Conservation (phyloP, 1,140 invertebrate species). For the Ladona fulva region DNA sequence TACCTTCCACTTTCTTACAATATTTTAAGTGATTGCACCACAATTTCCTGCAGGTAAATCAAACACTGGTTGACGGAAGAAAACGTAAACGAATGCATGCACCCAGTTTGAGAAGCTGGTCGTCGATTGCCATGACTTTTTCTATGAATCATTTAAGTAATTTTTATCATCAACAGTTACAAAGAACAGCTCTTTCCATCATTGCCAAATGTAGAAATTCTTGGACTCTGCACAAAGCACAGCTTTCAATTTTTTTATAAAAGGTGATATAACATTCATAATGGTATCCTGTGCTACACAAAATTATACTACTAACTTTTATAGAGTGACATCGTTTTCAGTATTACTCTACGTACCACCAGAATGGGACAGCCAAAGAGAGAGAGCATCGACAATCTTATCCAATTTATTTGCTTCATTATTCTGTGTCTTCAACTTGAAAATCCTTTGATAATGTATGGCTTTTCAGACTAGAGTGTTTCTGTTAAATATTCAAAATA, state of each 20-base stretch:
- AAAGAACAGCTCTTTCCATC: background rate
- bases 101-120: background rate
- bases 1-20: background rate
- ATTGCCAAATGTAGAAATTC: slow-evolving; percentile 1
- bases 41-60: background rate
- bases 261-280: slow-evolving; percentile 18
- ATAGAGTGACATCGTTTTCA: slow-evolving; percentile 13
- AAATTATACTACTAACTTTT: slow-evolving; percentile 15
- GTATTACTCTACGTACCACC: slow-evolving; percentile 16
- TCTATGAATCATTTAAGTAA: background rate
- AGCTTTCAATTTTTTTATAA: background rate
- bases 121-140: background rate
- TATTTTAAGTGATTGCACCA: background rate
- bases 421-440: slow-evolving; percentile 13
- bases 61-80: background rate
- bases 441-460: slow-evolving; percentile 16
- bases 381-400: background rate
- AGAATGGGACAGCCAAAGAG: slow-evolving; percentile 10
- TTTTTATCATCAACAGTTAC: slow-evolving; percentile 2
- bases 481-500: slow-evolving; percentile 16
- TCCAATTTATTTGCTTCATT: slow-evolving; percentile 11
- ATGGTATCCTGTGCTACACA: slow-evolving; percentile 21
- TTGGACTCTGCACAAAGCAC: background rate
- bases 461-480: slow-evolving; percentile 16
- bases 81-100: background rate